A percentile compares a stretch with the other conserved stretches of the same genome.
phyloP scores from a whole-genome alignment of 2,888 invertebrate genomes.

The Sinelater perroti region DNA sequence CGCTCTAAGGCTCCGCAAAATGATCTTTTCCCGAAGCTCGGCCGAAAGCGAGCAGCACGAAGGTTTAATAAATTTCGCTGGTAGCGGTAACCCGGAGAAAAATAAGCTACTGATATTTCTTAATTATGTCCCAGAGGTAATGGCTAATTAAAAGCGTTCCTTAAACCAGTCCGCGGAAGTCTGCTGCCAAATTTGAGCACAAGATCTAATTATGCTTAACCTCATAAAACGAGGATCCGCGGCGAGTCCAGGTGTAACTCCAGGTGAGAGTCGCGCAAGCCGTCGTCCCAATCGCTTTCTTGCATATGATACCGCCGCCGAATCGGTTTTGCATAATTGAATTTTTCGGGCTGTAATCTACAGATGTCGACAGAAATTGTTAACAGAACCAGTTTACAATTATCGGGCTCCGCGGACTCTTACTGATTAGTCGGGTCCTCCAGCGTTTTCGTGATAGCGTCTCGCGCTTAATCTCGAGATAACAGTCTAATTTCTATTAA shows the following conservation, averaged over 20 bases:
- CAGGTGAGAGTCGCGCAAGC: constrained; percentile 38
- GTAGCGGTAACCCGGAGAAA: constrained; percentile 3
- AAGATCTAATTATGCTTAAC: constrained; percentile 38
- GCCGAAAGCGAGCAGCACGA: too few relatives aligned
- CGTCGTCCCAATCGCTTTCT: constrained; percentile 28
- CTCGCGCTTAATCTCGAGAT: too few relatives aligned
- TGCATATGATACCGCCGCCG: constrained; percentile 20
- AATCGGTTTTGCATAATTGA: constrained; percentile 22
- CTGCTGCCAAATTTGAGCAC: constrained; percentile 35
- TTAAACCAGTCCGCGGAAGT: constrained; percentile 37
- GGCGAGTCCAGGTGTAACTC: constrained; percentile 35
- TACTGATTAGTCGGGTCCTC: too few relatives aligned
- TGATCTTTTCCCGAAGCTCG: too few relatives aligned
- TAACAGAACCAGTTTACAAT: constrained; percentile 10
- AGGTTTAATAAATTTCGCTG: neutral
- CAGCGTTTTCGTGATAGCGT: too few relatives aligned
- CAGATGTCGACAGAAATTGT: constrained; percentile 1
- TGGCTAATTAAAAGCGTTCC: constrained; percentile 32
- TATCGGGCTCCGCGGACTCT: too few relatives aligned
- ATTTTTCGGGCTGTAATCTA: constrained; percentile 8
- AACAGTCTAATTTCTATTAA: too few relatives aligned
- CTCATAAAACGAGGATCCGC: constrained; percentile 34
- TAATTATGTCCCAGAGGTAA: constrained; percentile 37
- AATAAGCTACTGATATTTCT: constrained; percentile 32
- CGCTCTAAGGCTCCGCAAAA: too few relatives aligned